These are phyloP conservation scores for Blomia tropicalis DNA, from an alignment of 2,888 invertebrate genomes.

Conservation along the genomic window DNA sequence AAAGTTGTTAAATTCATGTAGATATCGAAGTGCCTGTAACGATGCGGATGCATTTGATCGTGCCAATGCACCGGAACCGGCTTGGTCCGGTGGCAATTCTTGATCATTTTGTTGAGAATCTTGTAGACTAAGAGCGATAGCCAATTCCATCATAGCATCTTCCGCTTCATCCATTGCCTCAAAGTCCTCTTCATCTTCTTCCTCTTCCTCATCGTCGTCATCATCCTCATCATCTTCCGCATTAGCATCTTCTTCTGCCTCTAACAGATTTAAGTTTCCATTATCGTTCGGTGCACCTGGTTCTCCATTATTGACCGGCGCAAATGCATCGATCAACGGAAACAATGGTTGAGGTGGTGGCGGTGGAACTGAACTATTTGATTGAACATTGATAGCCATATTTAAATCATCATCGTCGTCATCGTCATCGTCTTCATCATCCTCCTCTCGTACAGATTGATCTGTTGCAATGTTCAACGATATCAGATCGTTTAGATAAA, in stretches of 20 bases:
- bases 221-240: conserved; percentile 33
- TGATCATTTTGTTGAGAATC: conserved; percentile 37
- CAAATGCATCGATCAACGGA: background rate
- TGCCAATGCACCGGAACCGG: background rate
- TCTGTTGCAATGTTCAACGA: background rate
- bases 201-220: conserved; percentile 87
- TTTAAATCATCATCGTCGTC: conserved; percentile 5
- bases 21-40: background rate
- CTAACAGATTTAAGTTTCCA: background rate
- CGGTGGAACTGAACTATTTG: background rate
- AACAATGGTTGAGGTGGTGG: background rate
- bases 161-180: conserved; percentile 77
- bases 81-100: conserved; percentile 32
- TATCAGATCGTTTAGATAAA: background rate
- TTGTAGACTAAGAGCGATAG: conserved; percentile 81
- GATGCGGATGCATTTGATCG: background rate
- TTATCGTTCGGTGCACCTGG: background rate
- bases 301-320: background rate
- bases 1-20: background rate
- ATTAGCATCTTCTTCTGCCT: conserved; percentile 38
- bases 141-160: conserved; percentile 88
- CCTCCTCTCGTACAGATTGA: background rate
- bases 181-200: conserved; percentile 39
- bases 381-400: background rate
- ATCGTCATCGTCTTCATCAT: conserved; percentile 11